These are phyloP conservation scores for Leptothorax acervorum DNA, from an alignment of 2,888 invertebrate genomes.

Conservation along the genomic window DNA sequence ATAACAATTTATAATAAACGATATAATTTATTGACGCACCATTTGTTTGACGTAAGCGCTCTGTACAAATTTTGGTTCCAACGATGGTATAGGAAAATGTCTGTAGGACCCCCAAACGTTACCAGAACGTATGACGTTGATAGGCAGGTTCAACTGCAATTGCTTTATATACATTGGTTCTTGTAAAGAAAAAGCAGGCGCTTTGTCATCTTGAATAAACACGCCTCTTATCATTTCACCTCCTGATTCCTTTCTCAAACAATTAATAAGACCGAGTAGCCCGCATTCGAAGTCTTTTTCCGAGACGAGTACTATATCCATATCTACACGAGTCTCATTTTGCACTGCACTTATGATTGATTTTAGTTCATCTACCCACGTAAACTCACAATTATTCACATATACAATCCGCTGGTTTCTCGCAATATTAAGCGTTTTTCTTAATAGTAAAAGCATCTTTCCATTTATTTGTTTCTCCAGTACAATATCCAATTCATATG, in stretches of 20 bases:
- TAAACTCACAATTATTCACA: constrained; percentile 78
- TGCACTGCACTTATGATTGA: constrained; percentile 77
- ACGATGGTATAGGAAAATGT: constrained; percentile 89
- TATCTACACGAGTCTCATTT: constrained; percentile 84
- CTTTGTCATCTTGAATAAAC: constrained; percentile 87
- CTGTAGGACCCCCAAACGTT: constrained; percentile 92
- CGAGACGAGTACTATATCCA: no score
- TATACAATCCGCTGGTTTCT: constrained; percentile 72
- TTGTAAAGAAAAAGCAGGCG: constrained; percentile 89
- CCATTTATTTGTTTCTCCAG: constrained; percentile 73
- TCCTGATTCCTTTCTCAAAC: constrained; percentile 93
- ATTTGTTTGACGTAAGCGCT: constrained; percentile 93
- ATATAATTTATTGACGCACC: constrained; percentile 11
- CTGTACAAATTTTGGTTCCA: constrained; percentile 86
- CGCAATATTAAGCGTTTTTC: constrained; percentile 71
- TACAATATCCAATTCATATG: constrained; percentile 68
- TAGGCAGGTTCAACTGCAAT: constrained; percentile 90
- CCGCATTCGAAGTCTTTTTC: constrained; percentile 85
- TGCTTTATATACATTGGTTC: constrained; percentile 89
- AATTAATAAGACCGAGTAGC: constrained; percentile 94
- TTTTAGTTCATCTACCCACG: constrained; percentile 83
- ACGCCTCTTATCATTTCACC: constrained; percentile 87
- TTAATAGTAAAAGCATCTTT: constrained; percentile 69
- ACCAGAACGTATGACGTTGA: constrained; percentile 89
- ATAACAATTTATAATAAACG: constrained; percentile 56